Evolutionary conservation across 2,888 invertebrate genomes (phyloP), one percentile per base, ranked within the genome.

Genomic region (Apamea epomidion): DNA sequence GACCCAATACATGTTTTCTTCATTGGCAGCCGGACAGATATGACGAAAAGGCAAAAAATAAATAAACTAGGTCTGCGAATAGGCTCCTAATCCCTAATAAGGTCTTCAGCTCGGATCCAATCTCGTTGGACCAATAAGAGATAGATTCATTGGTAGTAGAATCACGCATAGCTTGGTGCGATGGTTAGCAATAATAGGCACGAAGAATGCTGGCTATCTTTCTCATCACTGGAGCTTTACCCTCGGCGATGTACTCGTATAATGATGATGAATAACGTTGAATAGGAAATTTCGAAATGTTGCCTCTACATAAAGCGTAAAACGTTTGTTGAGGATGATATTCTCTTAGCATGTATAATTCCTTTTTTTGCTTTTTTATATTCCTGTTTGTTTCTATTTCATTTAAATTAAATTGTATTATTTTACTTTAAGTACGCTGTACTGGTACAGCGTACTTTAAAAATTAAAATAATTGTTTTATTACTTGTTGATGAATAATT

Each of bases 51-150:
- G 64, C 29, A 62, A 78, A 78, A 77, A 85, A 77, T 74, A 84
- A 78, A 85, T 78, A 80, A 75, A 80, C 74, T 83, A 85, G 75
- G 75, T 85, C 85, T 80, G 76, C 62, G 42, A 77, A 83, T 74
- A 62, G 45, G 32, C 58, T 45, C 51, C 70, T 86, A 86, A 86
- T 83, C 81, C 84, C 14, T 81, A 81, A 81, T 86, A 84, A 78
- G 85, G 83, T 85, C 65, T 16, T 85, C 62, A 80, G 84, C 48
- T 84, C 54, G 74, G 74, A 84, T 84, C 81, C 84, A 86, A 86
- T 86, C 76, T 76, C 65, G 81, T 65, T 69, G 69, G 67, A 69
- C 76, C 70, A 73, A 75, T 77, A 83, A 75, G 62, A 83, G 74
- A 86, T 69, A 71, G 65, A 86, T 84, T 81, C 71, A 72, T 81